These are phyloP conservation scores for Phoeniculus purpureus DNA, from an alignment of 2,797 vertebrate species.

Conservation along the genomic window DNA sequence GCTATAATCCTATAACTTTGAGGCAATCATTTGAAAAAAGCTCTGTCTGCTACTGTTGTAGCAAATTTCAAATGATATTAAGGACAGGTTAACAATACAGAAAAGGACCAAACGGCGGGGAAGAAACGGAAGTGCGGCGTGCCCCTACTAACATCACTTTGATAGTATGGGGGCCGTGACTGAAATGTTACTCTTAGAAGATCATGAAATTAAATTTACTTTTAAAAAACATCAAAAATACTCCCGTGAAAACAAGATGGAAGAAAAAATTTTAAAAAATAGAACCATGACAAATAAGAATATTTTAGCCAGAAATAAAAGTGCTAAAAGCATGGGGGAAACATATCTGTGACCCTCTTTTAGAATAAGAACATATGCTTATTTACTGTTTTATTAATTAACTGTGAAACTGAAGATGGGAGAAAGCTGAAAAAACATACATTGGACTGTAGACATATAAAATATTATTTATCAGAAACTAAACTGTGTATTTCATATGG, in stretches of 20 bases:
- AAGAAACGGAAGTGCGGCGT: neutral
- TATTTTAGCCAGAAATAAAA: neutral
- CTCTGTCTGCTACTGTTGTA: neutral
- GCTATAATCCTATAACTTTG: neutral
- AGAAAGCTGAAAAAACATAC: neutral
- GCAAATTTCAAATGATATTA: slow-evolving; percentile 34
- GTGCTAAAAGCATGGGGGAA: neutral
- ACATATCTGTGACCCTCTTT: neutral
- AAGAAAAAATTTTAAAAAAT: neutral
- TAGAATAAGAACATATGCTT: neutral
- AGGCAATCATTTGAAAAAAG: slow-evolving; percentile 16
- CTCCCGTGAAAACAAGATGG: neutral
- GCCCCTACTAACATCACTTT: neutral
- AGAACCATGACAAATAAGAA: neutral
- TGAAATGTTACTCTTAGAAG: neutral
- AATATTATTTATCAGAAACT: neutral
- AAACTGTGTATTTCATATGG: neutral
- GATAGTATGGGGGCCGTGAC: neutral
- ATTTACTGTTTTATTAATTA: neutral
- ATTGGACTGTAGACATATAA: neutral
- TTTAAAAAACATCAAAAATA: neutral
- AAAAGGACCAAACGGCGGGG: neutral
- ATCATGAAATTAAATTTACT: neutral
- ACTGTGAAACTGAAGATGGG: neutral
- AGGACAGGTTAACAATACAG: neutral